phyloP scores from a whole-genome alignment of 2,797 vertebrate species.

The Decapterus maruadsi region DNA sequence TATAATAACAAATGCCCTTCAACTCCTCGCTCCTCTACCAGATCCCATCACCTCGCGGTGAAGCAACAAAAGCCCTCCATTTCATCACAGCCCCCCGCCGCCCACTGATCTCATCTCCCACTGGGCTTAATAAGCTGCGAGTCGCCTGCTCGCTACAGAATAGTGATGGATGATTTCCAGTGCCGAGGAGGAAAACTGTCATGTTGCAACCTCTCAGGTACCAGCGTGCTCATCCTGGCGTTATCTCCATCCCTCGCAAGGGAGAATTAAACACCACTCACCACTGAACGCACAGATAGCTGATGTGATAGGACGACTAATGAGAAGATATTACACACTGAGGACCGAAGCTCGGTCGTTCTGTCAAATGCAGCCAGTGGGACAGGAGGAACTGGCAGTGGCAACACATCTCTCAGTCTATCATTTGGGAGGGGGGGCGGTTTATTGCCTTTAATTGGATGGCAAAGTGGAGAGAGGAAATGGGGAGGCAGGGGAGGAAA shows the following conservation, averaged over 20 bases:
- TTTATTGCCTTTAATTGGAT: too few species aligned
- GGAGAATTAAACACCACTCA: slow-evolving; percentile 34
- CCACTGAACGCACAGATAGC: slow-evolving; percentile 12
- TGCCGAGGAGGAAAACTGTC: slow-evolving; percentile 36
- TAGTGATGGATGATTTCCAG: slow-evolving; percentile 53
- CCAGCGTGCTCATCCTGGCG: slow-evolving; percentile 39
- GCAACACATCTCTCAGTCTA: too few species aligned
- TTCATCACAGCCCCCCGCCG: slow-evolving; percentile 42
- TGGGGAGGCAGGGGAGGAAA: too few species aligned
- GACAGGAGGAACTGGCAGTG: not conserved
- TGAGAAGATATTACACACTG: slow-evolving; percentile 34
- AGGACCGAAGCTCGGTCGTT: slow-evolving; percentile 27
- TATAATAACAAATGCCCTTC: slow-evolving; percentile 10
- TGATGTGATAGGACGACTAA: slow-evolving; percentile 47
- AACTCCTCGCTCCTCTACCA: slow-evolving; percentile 10
- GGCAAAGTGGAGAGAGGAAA: too few species aligned
- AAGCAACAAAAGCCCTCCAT: slow-evolving; percentile 36
- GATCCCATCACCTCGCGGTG: slow-evolving; percentile 31
- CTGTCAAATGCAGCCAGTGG: slow-evolving; percentile 12
- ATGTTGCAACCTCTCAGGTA: slow-evolving; percentile 43
- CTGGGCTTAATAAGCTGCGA: slow-evolving; percentile 57
- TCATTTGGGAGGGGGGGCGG: too few species aligned
- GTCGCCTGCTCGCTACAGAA: slow-evolving; percentile 47
- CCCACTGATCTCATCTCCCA: slow-evolving; percentile 60
- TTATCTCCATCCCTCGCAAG: slow-evolving; percentile 27